Percentiles rank a stretch among this genome's conserved stretches.
Evolutionary conservation across 2,888 invertebrate genomes (phyloP).

Genomic region (Athetis lepigone): DNA sequence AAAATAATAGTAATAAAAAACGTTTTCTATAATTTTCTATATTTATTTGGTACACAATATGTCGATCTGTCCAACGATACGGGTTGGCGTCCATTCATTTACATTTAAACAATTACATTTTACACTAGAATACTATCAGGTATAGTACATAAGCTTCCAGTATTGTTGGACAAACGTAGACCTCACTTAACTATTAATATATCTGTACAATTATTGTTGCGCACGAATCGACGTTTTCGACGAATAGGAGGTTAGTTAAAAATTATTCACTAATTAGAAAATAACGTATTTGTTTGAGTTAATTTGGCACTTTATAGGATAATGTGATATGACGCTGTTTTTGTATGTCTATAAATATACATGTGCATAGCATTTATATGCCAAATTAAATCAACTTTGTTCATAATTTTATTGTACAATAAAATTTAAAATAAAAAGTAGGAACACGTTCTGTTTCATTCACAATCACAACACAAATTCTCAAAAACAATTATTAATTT

Average conservation of each 20-base stretch:
- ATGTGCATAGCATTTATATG: neutral
- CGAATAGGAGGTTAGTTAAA: conserved; percentile 25
- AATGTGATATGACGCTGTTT: neutral
- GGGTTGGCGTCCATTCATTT: conserved; percentile 65
- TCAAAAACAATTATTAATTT: conserved; percentile 1
- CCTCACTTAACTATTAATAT: conserved; percentile 64
- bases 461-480: conserved; percentile 18
- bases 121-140: conserved; percentile 55
- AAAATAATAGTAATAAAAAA: conserved; percentile 1
- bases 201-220: conserved; percentile 67
- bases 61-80: conserved; percentile 83
- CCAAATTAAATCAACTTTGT: conserved; percentile 12
- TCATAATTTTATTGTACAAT: neutral
- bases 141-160: conserved; percentile 64
- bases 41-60: conserved; percentile 87
- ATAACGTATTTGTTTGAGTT: neutral
- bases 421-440: neutral
- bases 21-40: conserved; percentile 83
- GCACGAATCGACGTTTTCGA: conserved; percentile 56
- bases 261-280: conserved; percentile 13
- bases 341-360: neutral
- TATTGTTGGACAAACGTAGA: conserved; percentile 82
- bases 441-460: conserved; percentile 8
- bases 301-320: conserved; percentile 4
- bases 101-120: conserved; percentile 51